Conservation (phyloP, 2,797 vertebrate genomes). For the Leptatherina wallacei region DNA sequence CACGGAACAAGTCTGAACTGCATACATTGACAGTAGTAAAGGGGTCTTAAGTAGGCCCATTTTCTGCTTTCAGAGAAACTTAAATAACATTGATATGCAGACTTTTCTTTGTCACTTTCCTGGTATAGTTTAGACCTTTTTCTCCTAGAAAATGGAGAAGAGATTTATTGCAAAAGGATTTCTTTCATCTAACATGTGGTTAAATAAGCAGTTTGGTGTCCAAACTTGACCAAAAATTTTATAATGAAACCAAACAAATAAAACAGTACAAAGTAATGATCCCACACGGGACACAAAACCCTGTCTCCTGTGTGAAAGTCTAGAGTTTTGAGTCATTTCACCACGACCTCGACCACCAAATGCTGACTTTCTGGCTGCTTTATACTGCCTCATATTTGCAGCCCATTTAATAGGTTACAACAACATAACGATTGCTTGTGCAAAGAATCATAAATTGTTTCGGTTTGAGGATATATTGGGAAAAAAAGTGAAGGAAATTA, state of each 20-base stretch:
- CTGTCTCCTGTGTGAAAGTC: not conserved
- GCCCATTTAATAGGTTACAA: not conserved
- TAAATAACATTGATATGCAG: not conserved
- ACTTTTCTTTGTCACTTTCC: not conserved
- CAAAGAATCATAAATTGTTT: not conserved
- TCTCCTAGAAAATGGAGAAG: not conserved
- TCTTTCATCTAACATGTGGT: not conserved
- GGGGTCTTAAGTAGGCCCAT: not conserved
- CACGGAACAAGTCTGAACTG: not conserved
- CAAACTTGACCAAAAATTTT: not conserved
- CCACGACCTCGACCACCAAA: not conserved
- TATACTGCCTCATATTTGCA: not conserved
- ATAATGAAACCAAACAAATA: not conserved
- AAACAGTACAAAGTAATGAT: not conserved
- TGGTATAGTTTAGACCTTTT: not conserved
- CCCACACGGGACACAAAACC: not conserved
- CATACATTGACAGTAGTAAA: not conserved
- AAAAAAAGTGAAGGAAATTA: not conserved
- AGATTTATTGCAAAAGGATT: not conserved
- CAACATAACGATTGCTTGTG: not conserved
- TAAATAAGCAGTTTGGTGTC: not conserved
- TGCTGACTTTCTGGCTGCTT: not conserved
- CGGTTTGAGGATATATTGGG: not conserved
- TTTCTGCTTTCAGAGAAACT: not conserved
- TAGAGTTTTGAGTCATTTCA: not conserved